Conservation (phyloP, 2,113 vertebrate genomes). For the Gymnorhina tibicen region DNA sequence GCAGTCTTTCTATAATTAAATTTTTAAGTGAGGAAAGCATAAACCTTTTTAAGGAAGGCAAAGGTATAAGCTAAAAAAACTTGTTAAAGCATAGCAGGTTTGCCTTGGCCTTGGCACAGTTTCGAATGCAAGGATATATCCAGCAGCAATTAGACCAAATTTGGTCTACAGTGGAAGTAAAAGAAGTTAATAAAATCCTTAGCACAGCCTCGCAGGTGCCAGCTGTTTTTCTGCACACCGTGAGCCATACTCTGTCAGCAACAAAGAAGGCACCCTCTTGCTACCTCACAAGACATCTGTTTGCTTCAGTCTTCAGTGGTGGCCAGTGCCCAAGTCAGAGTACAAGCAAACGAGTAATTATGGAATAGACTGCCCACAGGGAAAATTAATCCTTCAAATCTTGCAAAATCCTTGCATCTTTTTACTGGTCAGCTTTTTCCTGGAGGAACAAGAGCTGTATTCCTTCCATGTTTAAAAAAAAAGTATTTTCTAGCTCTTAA, state of each 20-base stretch:
- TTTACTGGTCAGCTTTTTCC: neutral
- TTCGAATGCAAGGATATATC: neutral
- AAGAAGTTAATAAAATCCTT: neutral
- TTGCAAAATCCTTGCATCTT: neutral
- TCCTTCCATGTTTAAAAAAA: neutral
- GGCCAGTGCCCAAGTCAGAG: neutral
- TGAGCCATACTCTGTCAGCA: neutral
- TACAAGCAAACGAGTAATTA: neutral
- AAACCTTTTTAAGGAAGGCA: neutral
- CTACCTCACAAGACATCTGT: neutral
- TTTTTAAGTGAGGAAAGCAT: neutral
- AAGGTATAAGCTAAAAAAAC: neutral
- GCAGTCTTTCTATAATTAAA: neutral
- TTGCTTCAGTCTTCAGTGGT: neutral
- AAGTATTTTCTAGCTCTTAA: neutral
- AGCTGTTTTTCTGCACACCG: neutral
- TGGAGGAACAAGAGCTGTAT: neutral
- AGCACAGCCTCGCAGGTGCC: neutral
- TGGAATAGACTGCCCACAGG: neutral
- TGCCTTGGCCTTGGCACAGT: neutral
- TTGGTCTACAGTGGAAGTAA: neutral
- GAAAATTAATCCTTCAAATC: neutral
- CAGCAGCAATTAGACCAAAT: neutral
- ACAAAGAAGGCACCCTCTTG: neutral
- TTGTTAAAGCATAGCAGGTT: neutral